Evolutionary conservation across 1,140 invertebrate species (phyloP), one percentile per base, ranked within the genome.

Genomic region (Popillia japonica): DNA sequence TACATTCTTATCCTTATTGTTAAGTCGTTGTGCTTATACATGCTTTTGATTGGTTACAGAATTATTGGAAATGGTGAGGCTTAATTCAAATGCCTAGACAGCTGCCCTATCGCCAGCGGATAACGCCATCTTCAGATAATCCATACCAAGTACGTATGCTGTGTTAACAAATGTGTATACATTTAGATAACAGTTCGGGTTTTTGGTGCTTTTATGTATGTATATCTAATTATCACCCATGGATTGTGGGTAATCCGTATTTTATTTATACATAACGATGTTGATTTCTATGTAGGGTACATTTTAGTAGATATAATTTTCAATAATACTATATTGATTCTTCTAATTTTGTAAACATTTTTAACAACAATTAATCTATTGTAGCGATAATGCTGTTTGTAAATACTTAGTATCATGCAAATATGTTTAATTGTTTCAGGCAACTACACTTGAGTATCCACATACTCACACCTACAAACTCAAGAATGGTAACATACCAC

Each of bases 41-140:
- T 40, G 9, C 6, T n/a, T 72, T 59, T 78, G 78, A 44, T 74
- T 80, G 79, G 77, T 82, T 82, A 4, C 78, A 82, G 81, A 74
- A 68, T 59, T 72, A 59, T 77, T 79, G 81, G 82, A 81, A 78
- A 83, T 83, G 82, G 76, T 83, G 79, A 82, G 77, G 73, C 48
- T 40, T 61, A 75, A 59, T 81, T 78, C 81, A 75, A 78, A 83
- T 83, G 82, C 81, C 82, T 23, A 82, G 83, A 75, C 79, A 80
- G 61, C 75, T 79, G 27, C 78, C 78, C 72, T 76, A 78, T 27
- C 78, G 73, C 44, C 80, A 83, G 44, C 77, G 80, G 41, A 78
- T 78, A 42, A 72, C 74, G n/a, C 73, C 78, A 42, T 48, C 77
- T 23, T 20, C 77, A 73, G 79, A 82, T 76, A 82, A 81, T 55